Percentiles rank a stretch among this genome's conserved stretches.
Evolutionary conservation across 2,797 vertebrate genomes (phyloP).

Genomic region (Capromys pilorides): DNA sequence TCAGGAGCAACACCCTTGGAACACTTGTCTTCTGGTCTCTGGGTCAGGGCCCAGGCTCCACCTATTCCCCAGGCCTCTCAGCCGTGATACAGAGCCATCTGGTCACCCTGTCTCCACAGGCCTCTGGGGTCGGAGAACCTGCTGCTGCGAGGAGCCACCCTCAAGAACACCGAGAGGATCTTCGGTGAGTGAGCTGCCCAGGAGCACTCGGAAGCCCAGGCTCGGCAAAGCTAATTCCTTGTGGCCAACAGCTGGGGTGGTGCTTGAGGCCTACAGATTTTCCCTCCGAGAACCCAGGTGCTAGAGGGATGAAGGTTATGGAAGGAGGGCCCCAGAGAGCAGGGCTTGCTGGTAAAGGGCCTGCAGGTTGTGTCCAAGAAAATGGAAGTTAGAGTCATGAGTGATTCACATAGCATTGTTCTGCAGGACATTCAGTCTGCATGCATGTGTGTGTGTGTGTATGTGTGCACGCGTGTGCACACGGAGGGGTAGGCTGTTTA

Average conservation of each 20-base stretch:
- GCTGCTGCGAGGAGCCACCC: constrained; percentile 95
- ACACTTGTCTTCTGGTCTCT: neutral
- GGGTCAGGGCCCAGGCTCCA: neutral
- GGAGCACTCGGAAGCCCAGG: neutral
- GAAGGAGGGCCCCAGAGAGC: fast-evolving
- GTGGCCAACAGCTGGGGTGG: neutral
- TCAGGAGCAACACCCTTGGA: neutral
- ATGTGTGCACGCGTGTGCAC: neutral
- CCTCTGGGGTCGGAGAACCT: constrained; percentile 96
- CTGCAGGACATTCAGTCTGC: no score
- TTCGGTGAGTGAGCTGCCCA: constrained; percentile 89
- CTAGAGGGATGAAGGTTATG: fast-evolving
- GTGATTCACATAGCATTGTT: fast-evolving
- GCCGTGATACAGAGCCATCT: neutral
- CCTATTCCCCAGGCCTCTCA: neutral
- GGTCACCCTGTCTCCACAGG: constrained; percentile 84
- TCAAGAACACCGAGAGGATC: constrained; percentile 96
- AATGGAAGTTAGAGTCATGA: fast-evolving
- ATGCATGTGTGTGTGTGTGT: neutral
- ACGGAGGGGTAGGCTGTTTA: no score
- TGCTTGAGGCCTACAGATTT: neutral
- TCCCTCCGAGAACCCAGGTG: neutral
- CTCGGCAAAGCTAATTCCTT: neutral
- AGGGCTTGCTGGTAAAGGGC: fast-evolving
- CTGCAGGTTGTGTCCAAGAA: neutral